A percentile compares a stretch with the other conserved stretches of the same genome.
Conservation (phyloP, 2,113 vertebrate genomes). For the Phylloscopus whistleri region DNA sequence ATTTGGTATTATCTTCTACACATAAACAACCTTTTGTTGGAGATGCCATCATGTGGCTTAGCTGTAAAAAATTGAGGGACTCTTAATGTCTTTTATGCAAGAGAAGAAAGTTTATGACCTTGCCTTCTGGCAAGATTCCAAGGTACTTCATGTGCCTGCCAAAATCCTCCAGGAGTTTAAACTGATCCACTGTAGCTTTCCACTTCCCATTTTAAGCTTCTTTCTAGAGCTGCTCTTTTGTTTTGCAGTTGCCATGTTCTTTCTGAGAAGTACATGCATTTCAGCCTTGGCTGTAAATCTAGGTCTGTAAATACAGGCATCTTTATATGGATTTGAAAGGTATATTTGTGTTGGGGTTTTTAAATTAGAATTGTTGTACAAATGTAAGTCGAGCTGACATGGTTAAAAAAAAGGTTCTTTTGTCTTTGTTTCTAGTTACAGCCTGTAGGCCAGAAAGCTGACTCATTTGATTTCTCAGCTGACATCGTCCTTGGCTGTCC, state of each 20-base stretch:
- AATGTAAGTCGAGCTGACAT: neutral
- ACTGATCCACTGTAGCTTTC: constrained; percentile 12
- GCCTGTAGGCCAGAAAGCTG: constrained; percentile 81
- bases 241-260: neutral
- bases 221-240: neutral
- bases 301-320: neutral
- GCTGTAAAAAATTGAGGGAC: neutral
- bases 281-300: neutral
- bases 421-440: constrained; percentile 75
- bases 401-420: neutral
- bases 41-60: neutral
- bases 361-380: neutral
- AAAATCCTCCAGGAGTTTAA: constrained; percentile 36
- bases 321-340: neutral
- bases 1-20: neutral
- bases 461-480: constrained; percentile 71
- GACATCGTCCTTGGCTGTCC: constrained; percentile 79
- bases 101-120: constrained; percentile 11
- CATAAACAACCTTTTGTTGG: neutral
- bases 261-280: neutral
- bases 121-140: neutral
- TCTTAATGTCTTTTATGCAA: neutral
- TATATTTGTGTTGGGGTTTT: neutral
- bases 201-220: constrained; percentile 24
- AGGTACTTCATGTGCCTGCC: constrained; percentile 35